Conservation (phyloP, 2,113 vertebrate genomes). For the Prinia subflava region DNA sequence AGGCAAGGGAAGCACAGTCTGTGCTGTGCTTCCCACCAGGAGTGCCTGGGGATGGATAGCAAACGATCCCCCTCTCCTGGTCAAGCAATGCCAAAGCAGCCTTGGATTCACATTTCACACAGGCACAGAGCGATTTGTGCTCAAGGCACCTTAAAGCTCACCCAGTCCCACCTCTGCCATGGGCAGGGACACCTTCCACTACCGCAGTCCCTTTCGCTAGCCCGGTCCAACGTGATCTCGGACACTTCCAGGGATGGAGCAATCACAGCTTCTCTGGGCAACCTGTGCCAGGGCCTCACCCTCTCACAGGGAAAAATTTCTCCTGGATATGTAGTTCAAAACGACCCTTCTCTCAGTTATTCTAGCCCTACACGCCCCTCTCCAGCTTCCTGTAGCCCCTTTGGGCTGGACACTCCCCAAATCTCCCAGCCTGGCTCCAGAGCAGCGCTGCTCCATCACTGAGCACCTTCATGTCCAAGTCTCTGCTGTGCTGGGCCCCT, state of each 20-base stretch:
- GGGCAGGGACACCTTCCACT: too few species aligned
- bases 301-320: neutral
- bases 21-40: fast-evolving
- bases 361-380: too few species aligned
- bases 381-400: neutral
- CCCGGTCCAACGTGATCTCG: fast-evolving
- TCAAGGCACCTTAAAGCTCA: neutral
- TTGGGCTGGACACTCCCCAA: neutral
- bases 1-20: fast-evolving
- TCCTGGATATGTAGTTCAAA: neutral
- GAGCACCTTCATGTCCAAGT: neutral
- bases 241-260: neutral
- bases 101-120: fast-evolving
- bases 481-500: fast-evolving
- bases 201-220: neutral
- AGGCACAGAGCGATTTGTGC: fast-evolving
- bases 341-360: neutral
- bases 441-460: neutral
- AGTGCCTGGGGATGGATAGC: neutral
- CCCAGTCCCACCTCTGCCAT: neutral
- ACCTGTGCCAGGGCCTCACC: neutral
- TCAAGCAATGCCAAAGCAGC: neutral
- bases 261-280: neutral
- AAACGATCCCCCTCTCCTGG: conserved; percentile 67
- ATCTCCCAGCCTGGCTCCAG: neutral